Percentiles rank a stretch among this genome's conserved stretches.
These are phyloP conservation scores for Rhingia rostrata DNA, from an alignment of 2,888 invertebrate genomes.

Conservation along the genomic window DNA sequence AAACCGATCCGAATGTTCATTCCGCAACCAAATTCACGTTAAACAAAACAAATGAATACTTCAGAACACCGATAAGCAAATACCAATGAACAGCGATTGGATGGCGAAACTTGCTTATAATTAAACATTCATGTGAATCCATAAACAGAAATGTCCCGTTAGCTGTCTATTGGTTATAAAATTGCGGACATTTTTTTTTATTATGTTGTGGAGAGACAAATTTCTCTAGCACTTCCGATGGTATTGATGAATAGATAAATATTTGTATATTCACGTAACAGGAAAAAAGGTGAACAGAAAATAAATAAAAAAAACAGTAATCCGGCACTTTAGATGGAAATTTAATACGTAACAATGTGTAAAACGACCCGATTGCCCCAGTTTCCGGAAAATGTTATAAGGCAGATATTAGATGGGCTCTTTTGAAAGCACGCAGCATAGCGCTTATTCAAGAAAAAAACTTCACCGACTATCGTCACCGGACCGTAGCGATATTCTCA, in stretches of 20 bases:
- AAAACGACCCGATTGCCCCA: constrained; percentile 25
- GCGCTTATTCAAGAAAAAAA: constrained; percentile 38
- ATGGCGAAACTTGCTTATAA: too few species aligned
- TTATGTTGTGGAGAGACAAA: neutral
- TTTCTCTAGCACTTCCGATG: constrained; percentile 32
- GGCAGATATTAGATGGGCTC: constrained; percentile 9
- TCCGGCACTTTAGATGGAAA: constrained; percentile 21
- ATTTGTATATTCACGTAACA: constrained; percentile 12
- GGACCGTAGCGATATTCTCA: constrained; percentile 53
- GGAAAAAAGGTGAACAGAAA: neutral
- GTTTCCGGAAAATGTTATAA: constrained; percentile 41
- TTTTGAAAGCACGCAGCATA: constrained; percentile 25
- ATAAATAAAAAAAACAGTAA: neutral
- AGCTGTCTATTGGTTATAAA: constrained; percentile 10
- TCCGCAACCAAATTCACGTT: too few species aligned
- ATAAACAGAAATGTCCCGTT: constrained; percentile 20
- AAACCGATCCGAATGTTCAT: neutral
- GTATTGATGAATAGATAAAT: neutral
- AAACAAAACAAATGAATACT: too few species aligned
- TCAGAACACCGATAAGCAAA: neutral
- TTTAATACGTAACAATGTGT: constrained; percentile 44
- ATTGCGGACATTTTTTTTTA: constrained; percentile 18
- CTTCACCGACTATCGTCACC: constrained; percentile 21
- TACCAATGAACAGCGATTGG: neutral
- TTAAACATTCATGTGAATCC: constrained; percentile 3